Percentiles rank a stretch among this genome's conserved stretches.
phyloP scores from a whole-genome alignment of 2,888 invertebrate species.

The Apodemia duryi region DNA sequence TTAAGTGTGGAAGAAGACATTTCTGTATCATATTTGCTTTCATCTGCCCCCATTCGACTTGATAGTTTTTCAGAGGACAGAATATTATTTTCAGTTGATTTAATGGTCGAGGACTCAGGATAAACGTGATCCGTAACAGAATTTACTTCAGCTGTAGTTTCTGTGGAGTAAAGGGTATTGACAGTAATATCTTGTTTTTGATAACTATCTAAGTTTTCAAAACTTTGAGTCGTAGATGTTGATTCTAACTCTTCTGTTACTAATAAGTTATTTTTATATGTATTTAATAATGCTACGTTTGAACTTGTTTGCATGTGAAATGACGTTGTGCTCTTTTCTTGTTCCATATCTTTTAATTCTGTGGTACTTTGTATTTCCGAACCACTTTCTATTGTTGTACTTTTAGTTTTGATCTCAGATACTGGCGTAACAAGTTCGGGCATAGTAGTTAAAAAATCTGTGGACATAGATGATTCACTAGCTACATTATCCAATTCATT shows the following conservation, averaged over 20 bases:
- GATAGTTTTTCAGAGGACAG: neutral
- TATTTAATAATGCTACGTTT: neutral
- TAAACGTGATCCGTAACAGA: too few species aligned
- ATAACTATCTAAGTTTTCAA: neutral
- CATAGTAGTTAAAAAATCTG: neutral
- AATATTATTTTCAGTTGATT: neutral
- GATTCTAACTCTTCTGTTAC: neutral
- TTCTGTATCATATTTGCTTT: neutral
- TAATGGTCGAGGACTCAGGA: neutral
- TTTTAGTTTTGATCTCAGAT: neutral
- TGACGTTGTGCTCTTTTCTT: neutral
- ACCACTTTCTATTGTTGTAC: neutral
- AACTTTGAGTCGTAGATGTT: neutral
- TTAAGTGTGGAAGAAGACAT: neutral
- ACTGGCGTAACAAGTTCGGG: neutral
- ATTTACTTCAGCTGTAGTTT: neutral
- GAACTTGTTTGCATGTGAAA: neutral
- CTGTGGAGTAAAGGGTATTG: too few species aligned
- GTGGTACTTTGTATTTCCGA: neutral
- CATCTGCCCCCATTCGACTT: neutral
- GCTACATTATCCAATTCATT: conserved; percentile 1
- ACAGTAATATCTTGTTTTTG: neutral
- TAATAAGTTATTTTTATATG: neutral
- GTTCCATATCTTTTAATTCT: neutral
- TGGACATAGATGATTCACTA: conserved; percentile 8